These are phyloP conservation scores for Setipinna tenuifilis DNA, from an alignment of 2,797 vertebrate species.

Conservation along the genomic window DNA sequence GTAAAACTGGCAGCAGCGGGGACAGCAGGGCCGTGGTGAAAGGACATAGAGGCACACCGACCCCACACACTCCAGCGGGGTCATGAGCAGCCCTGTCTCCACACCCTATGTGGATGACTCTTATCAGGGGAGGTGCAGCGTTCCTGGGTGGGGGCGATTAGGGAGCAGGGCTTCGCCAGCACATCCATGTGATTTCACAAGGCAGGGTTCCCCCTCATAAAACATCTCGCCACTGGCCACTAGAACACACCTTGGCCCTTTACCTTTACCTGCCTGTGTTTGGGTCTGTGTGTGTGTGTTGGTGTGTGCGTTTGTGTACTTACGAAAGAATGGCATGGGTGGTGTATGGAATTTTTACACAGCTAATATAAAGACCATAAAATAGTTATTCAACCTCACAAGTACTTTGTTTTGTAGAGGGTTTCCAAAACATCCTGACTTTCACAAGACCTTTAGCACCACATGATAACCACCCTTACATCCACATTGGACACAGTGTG, in stretches of 20 bases:
- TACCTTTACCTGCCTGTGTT: no score
- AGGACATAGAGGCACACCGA: background rate
- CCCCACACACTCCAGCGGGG: no score
- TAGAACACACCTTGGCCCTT: background rate
- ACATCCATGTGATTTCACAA: slow-evolving; percentile 35
- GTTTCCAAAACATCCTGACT: background rate
- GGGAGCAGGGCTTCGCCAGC: slow-evolving; percentile 16
- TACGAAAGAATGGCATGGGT: background rate
- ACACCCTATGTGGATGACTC: slow-evolving; percentile 56
- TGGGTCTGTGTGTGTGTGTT: background rate
- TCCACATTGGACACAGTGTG: background rate
- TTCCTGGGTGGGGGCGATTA: slow-evolving; percentile 72
- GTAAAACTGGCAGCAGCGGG: background rate
- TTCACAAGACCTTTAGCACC: background rate
- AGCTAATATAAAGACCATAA: background rate
- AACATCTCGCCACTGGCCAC: background rate
- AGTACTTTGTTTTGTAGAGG: background rate
- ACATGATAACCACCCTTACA: background rate
- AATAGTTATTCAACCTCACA: background rate
- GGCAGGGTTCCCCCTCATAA: background rate
- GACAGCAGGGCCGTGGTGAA: background rate
- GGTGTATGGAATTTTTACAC: background rate
- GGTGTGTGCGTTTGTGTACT: background rate
- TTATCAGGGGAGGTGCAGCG: slow-evolving; percentile 63
- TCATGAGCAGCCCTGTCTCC: slow-evolving; percentile 5